Evolutionary conservation across 92 coral and sea anemone genomes (phyloP), one percentile per base, ranked within the genome.

Genomic region (Epizoanthus ramosus): DNA sequence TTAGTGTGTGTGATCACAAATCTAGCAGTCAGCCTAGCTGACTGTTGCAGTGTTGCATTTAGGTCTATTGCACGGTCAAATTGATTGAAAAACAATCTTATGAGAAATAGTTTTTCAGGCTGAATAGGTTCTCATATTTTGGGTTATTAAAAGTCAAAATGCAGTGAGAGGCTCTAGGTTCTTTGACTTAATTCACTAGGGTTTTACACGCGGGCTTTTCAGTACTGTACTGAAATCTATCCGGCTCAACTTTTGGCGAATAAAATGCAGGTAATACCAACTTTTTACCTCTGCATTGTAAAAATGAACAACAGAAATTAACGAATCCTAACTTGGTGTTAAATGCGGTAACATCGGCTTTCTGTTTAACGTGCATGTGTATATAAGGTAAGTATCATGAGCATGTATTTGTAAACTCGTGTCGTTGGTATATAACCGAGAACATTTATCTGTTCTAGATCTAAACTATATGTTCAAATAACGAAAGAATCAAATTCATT

Each of bases 401-500:
- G 10, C 10, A 50, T 50, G 54, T 50, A 50, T 22, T 66, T 66
- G 47, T 66, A 66, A 66, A 66, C 71, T 33, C 71, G 71, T 66
- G 71, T 66, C 45, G 22, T 66, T 66, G 71, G 71, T 66, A n/a
- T n/a, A n/a, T n/a, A 66, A 66, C 47, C 71, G 22, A 66, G 22
- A 66, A 66, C 15, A 66, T 66, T 66, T 66, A 66, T 66, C 71
- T 66, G 47, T 66, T 66, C 71, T 66, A 33, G 33, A 33, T 66
- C 71, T 66, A 33, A 66, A 33, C 71, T 33, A 66, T 33, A 66
- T 47, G 50, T 66, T 66, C 71, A 66, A 66, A 66, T 66, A 65
- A 65, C 70, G 19, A 65, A 65, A 65, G 43, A 65, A 15, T 65
- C 70, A 65, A 65, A 65, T 65, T 65, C 70, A 65, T 65, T 65